Percentiles rank a stretch among this genome's conserved stretches.
Evolutionary conservation across 2,888 invertebrate species (phyloP).

Genomic region (Crepidodera aurea): DNA sequence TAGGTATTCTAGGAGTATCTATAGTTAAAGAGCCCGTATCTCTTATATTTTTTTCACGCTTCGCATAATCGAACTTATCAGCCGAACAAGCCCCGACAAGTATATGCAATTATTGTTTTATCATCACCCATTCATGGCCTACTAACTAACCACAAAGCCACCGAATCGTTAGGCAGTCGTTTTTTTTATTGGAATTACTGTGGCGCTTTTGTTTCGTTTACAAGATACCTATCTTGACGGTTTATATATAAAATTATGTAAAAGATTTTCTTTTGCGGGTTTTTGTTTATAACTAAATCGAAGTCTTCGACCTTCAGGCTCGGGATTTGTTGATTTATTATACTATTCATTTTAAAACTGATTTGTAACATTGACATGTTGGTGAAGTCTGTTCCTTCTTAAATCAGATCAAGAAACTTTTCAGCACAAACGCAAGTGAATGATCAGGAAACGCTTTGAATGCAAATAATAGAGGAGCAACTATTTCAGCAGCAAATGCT

Average conservation of each 20-base stretch:
- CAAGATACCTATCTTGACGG: conserved; percentile 6
- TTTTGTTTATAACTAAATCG: background rate
- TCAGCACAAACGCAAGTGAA: no score
- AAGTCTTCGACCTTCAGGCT: no score
- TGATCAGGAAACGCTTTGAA: no score
- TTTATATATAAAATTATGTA: conserved; percentile 9
- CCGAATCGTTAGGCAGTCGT: conserved; percentile 6
- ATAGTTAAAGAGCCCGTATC: no score
- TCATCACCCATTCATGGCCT: conserved; percentile 23
- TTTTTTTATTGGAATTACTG: conserved; percentile 13
- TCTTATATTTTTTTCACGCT: background rate
- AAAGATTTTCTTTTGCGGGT: conserved; percentile 1
- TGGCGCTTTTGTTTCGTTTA: background rate
- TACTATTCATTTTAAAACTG: no score
- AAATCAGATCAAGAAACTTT: no score
- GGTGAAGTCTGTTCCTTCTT: no score
- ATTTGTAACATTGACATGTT: no score
- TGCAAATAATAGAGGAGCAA: no score
- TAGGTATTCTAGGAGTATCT: no score
- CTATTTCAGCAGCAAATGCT: no score
- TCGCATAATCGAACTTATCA: background rate
- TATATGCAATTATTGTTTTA: conserved; percentile 29
- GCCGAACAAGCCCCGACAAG: conserved; percentile 24
- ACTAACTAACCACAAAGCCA: conserved; percentile 14
- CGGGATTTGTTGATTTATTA: no score